A percentile compares a stretch with the other conserved stretches of the same genome.
phyloP scores from a whole-genome alignment of 1,140 invertebrate species.

The Physella acuta region DNA sequence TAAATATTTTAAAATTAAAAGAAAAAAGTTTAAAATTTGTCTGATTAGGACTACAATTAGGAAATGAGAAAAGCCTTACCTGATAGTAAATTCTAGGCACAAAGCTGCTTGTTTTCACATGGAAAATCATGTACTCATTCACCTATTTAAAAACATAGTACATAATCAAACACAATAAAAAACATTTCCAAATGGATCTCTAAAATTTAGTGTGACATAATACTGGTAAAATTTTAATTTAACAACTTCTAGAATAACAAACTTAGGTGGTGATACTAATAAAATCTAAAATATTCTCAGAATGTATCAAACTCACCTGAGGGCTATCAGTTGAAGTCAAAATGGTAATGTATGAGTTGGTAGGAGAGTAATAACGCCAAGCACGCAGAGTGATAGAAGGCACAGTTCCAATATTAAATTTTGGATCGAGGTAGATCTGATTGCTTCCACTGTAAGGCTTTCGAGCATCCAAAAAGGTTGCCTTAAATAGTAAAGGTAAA shows the following conservation, averaged over 20 bases:
- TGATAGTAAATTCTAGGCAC: conserved; percentile 88
- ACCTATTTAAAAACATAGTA: conserved; percentile 68
- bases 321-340: conserved; percentile 81
- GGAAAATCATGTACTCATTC: conserved; percentile 93
- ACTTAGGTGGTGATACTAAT: background rate
- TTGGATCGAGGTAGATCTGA: background rate
- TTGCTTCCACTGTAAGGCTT: conserved; percentile 3
- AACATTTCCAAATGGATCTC: too few relatives aligned
- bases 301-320: conserved; percentile 67
- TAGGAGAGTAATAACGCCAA: conserved; percentile 69
- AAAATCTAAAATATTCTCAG: background rate
- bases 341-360: conserved; percentile 82
- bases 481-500: too few relatives aligned
- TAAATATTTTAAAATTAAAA: too few relatives aligned
- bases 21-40: too few relatives aligned
- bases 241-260: too few relatives aligned
- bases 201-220: too few relatives aligned
- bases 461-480: conserved; percentile 21
- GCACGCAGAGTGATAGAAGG: conserved; percentile 33
- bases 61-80: conserved; percentile 64
- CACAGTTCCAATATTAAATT: background rate
- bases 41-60: too few relatives aligned
- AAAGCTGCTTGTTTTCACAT: conserved; percentile 88
- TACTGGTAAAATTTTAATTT: too few relatives aligned
- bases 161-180: too few relatives aligned